Percentiles rank a stretch among this genome's conserved stretches.
phyloP scores from a whole-genome alignment of 2,113 vertebrate genomes.

The Caracal caracal region DNA sequence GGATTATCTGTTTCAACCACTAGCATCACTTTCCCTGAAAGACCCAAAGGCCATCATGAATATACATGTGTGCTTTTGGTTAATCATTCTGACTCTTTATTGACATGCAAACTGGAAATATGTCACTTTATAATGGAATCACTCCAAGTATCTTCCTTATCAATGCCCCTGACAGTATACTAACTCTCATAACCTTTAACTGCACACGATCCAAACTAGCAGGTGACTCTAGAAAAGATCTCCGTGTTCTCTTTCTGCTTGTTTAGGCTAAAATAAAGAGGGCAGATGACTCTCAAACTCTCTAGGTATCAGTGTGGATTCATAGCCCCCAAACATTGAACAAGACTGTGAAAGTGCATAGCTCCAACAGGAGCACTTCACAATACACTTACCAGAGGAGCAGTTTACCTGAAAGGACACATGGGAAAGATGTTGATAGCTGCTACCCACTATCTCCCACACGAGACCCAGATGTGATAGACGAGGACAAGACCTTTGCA shows the following conservation, averaged over 20 bases:
- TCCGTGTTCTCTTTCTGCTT: not conserved
- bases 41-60: not conserved
- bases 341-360: not conserved
- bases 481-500: not conserved
- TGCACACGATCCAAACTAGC: not conserved
- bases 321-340: not conserved
- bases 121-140: not conserved
- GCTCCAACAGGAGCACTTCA: not conserved
- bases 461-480: not conserved
- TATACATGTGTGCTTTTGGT: not conserved
- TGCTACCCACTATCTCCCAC: not conserved
- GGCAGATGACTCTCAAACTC: not conserved
- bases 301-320: not conserved
- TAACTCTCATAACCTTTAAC: not conserved
- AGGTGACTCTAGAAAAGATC: not conserved
- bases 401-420: not conserved
- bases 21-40: not conserved
- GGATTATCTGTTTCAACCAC: not conserved
- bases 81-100: not conserved
- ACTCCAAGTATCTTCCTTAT: conserved; percentile 19
- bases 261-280: not conserved
- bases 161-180: not conserved
- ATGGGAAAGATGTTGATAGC: not conserved
- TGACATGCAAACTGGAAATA: not conserved
- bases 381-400: not conserved